Conservation (phyloP, 2,113 vertebrate genomes). For the Istiophorus platypterus region DNA sequence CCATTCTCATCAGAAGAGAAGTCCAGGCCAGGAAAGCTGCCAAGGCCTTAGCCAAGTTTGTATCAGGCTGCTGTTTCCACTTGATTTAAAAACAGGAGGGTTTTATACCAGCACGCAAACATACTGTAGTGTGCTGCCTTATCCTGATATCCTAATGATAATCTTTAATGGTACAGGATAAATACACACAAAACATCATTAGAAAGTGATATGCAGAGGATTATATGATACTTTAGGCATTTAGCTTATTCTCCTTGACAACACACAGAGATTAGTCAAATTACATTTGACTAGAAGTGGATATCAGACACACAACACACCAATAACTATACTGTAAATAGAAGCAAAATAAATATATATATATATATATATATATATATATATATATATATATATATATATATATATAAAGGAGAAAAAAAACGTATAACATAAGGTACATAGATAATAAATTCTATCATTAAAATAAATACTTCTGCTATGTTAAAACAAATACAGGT, state of each 20-base stretch:
- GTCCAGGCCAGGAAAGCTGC: conserved; percentile 97
- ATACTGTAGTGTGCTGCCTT: not conserved
- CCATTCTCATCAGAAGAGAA: conserved; percentile 96
- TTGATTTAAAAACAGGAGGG: not conserved
- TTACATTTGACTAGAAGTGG: not conserved
- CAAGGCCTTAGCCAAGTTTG: conserved; percentile 97
- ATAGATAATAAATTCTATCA: not conserved
- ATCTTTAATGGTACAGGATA: conserved; percentile 30
- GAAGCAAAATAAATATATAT: not conserved
- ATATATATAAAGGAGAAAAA: not conserved
- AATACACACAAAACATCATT: conserved; percentile 14
- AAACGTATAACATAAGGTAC: not conserved
- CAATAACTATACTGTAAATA: not conserved
- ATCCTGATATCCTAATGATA: conserved; percentile 22
- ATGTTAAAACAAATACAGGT: not conserved
- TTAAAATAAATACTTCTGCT: not conserved
- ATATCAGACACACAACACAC: not conserved
- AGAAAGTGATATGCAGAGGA: conserved; percentile 4
- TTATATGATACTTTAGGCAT: conserved; percentile 22
- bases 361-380: not conserved
- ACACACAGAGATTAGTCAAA: conserved; percentile 23
- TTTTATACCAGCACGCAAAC: not conserved
- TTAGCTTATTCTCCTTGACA: conserved; percentile 8
- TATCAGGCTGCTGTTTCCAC: not conserved
- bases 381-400: not conserved